These are phyloP conservation scores for Nomada goodeniana DNA, from an alignment of 2,888 invertebrate genomes.

Conservation along the genomic window DNA sequence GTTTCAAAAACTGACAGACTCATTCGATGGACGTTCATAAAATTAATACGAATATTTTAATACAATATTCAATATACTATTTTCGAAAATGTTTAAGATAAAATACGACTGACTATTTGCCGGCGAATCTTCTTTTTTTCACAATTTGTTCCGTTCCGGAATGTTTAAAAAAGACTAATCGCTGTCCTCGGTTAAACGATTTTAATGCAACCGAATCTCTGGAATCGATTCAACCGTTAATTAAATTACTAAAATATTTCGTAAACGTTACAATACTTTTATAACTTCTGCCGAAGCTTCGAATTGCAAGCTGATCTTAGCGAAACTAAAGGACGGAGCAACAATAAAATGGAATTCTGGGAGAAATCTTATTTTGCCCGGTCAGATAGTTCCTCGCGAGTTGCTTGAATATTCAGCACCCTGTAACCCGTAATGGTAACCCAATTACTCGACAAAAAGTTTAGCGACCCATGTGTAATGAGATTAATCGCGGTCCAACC, in stretches of 20 bases:
- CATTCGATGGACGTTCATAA: background rate
- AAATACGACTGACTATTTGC: no score
- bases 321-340: background rate
- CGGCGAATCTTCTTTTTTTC: no score
- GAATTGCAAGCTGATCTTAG: background rate
- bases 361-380: conserved; percentile 2
- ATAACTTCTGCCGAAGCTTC: background rate
- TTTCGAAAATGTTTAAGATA: no score
- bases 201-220: no score
- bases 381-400: background rate
- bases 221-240: no score
- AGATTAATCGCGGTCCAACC: conserved; percentile 63
- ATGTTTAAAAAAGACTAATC: no score
- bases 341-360: no score
- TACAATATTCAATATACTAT: no score
- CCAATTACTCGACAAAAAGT: conserved; percentile 51
- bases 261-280: background rate
- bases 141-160: no score
- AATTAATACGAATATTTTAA: background rate
- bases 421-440: conserved; percentile 37
- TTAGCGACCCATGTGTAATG: conserved; percentile 58
- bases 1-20: background rate
- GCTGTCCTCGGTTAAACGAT: no score
- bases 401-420: conserved; percentile 34
- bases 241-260: no score